Base-by-base conservation (phyloP, 1,140 invertebrate species). In the Meloidogyne chitwoodi region DNA sequence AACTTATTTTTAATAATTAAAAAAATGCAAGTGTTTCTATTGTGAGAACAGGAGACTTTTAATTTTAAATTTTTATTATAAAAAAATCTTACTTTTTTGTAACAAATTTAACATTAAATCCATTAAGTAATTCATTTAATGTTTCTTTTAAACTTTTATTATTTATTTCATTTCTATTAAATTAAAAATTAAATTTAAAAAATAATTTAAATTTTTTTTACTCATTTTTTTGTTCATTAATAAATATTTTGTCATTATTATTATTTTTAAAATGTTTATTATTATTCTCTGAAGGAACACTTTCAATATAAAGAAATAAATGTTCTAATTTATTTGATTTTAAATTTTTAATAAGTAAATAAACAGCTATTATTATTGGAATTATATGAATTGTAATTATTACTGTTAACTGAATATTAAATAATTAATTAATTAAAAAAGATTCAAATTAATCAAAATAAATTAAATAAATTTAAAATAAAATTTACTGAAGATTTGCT, bases 301-400 rank as follows among this genome's bases (percentile, higher is more conserved):
- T 74, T 69, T 83, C 82, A 62, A 83, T 85, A 48, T 83, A 83
- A 16, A 83, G 68, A 76, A 83, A 83, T 27, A 83, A 48, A 66
- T 85, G 82, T 66, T 83, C 82, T 11, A 68, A 76, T 31, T 75
- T 81, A 44, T 77, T 77, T 27, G 82, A 82, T 24, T 71, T 77
- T 34, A 85, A 63, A 61, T 83, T 84, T 27, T 74, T 68, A 11
- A 83, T 31, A 24, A 84, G 48, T 19, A 83, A 41, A 62, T 84
- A 83, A 14, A 85, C 48, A 48, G 69, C 81, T 44, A 83, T 70
- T 6, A 85, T 65, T 16, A 83, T 34, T 11, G 82, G 82, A 61
- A 83, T 83, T 34, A 66, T 41, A 31, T 66, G 29, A 66, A 66
- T 41, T 31, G 19, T 5, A 8, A 56, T 56, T n/a, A 56, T n/a